phyloP scores from a whole-genome alignment of 1,140 invertebrate genomes.

The Aradophagus sp. region DNA sequence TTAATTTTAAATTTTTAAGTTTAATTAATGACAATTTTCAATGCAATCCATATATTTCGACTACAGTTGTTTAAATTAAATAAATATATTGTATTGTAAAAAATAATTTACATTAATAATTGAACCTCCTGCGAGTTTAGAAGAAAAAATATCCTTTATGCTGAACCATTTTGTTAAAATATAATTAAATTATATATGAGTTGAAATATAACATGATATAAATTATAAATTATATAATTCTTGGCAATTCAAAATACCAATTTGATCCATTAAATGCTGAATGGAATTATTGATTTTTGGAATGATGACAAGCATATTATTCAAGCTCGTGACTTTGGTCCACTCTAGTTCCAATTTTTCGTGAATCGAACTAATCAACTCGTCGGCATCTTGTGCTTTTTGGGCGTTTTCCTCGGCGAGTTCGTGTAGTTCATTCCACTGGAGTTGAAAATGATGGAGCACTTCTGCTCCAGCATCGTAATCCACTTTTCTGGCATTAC shows the following conservation, averaged over 20 bases:
- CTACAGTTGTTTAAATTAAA: too few relatives aligned
- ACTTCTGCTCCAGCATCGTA: slow-evolving; percentile 78
- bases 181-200: too few relatives aligned
- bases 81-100: too few relatives aligned
- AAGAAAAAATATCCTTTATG: too few relatives aligned
- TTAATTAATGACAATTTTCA: too few relatives aligned
- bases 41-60: too few relatives aligned
- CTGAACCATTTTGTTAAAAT: too few relatives aligned
- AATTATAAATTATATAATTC: too few relatives aligned
- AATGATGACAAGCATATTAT: slow-evolving; percentile 75
- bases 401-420: slow-evolving; percentile 79
- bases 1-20: too few relatives aligned
- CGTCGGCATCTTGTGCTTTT: slow-evolving; percentile 77
- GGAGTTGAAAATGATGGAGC: slow-evolving; percentile 78
- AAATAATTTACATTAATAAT: too few relatives aligned
- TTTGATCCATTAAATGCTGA: slow-evolving; percentile 77
- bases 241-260: slow-evolving; percentile 66
- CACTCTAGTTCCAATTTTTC: slow-evolving; percentile 76
- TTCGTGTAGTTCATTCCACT: slow-evolving; percentile 80
- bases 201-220: too few relatives aligned
- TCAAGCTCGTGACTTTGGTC: slow-evolving; percentile 75
- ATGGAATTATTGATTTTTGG: slow-evolving; percentile 78
- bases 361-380: slow-evolving; percentile 76
- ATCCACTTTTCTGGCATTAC: slow-evolving; percentile 69
- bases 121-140: too few relatives aligned